Evolutionary conservation across 2,888 invertebrate genomes (phyloP), one percentile per base, ranked within the genome.

Genomic region (Melanophora roralis): DNA sequence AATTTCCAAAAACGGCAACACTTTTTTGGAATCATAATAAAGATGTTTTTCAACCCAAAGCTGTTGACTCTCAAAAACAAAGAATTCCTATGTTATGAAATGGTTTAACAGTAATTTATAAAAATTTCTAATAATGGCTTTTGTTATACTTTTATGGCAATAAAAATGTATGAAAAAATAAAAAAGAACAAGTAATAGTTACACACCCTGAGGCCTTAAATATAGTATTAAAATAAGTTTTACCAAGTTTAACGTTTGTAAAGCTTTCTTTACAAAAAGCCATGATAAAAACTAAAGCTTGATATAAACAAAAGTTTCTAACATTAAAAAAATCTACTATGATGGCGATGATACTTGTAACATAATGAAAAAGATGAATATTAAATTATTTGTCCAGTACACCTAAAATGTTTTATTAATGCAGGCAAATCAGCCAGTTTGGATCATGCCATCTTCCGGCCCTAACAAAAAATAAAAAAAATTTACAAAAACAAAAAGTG

Each of bases 331-430:
- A 12, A 55, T 21, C 16, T 45, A 9, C 11, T n/a, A n/a, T n/a
- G n/a, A 45, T 45, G 23, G 9, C 1, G 38, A 40, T 40, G 23
- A 40, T 40, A 40, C 16, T 14, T 34, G 14, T 53, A n/a, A 14
- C 12, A 16, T 32, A 21, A 16, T 6, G 7, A 8, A 16, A 38
- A 74, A 74, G 68, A 64, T 73, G 57, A 59, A 65, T 74, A 74
- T 74, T 64, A 78, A 55, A 79, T 74, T 71, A 47, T 74, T 64
- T 51, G 43, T 59, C 64, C 45, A 60, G 32, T 21, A 60, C 62
- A 21, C 27, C 53, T 57, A 65, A 65, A 40, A n/a, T 32, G 40
- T 27, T 57, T 59, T 78, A 78, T 78, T 69, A 78, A 43, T 38
- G 36, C 16, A 78, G 68, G 51, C 40, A 57, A 73, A 77, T 59